Percentiles rank a stretch among this genome's conserved stretches.
Evolutionary conservation across 2,113 vertebrate genomes (phyloP).

Genomic region (Benthochromis sp.): DNA sequence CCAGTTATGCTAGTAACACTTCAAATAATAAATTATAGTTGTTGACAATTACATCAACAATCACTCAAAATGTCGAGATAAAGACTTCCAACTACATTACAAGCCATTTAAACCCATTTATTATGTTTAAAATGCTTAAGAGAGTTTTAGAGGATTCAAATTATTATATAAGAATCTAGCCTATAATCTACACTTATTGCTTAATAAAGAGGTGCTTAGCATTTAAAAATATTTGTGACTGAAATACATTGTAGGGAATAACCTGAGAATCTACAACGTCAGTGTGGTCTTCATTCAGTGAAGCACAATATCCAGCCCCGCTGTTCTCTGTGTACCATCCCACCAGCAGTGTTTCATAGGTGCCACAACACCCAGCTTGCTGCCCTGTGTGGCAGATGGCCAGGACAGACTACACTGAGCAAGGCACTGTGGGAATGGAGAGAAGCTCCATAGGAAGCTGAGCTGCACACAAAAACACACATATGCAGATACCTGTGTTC

Average conservation of each 20-base stretch:
- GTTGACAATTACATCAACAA: background rate
- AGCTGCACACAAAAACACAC: background rate
- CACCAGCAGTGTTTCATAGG: slow-evolving; percentile 9
- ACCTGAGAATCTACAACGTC: background rate
- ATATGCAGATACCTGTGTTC: background rate
- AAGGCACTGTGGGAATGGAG: slow-evolving; percentile 33
- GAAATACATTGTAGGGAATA: background rate
- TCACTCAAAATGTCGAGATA: background rate
- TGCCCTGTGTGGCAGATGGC: slow-evolving; percentile 61
- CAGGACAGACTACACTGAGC: slow-evolving; percentile 54
- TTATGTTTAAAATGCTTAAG: background rate
- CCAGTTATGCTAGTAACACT: background rate
- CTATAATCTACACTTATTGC: background rate
- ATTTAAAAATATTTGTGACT: background rate
- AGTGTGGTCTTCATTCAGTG: background rate
- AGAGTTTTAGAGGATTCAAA: background rate
- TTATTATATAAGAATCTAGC: background rate
- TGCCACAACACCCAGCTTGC: background rate
- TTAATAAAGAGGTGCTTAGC: background rate
- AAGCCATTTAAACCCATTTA: background rate
- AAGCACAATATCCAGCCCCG: background rate
- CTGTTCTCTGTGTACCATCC: background rate
- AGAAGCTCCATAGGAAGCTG: slow-evolving; percentile 15
- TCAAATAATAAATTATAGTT: background rate
- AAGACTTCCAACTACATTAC: background rate